Conservation (phyloP, 2,888 invertebrate genomes). For the Brachypalpus laphriformis region DNA sequence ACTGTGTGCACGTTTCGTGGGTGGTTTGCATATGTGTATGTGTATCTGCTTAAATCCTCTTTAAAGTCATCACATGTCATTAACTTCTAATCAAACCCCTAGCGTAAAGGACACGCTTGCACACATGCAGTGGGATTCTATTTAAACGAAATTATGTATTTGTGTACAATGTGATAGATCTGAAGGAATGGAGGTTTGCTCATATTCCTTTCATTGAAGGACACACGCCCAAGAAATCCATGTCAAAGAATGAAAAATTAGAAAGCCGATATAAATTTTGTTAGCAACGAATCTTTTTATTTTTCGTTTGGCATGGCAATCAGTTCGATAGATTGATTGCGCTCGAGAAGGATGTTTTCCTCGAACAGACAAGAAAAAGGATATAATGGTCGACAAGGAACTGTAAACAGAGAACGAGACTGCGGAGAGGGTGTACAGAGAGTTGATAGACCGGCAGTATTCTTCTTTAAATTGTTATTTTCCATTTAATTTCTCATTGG, state of each 20-base stretch:
- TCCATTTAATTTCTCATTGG: constrained; percentile 62
- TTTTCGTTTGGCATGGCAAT: constrained; percentile 1
- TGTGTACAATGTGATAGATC: background rate
- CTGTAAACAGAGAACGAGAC: background rate
- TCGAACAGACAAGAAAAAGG: background rate
- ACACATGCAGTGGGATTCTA: background rate
- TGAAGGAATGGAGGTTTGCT: background rate
- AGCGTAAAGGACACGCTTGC: constrained; percentile 13
- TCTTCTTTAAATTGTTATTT: constrained; percentile 48
- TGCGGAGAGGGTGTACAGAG: background rate
- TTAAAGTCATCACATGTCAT: constrained; percentile 64
- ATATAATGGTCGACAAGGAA: constrained; percentile 1
- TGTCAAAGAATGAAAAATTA: constrained; percentile 14
- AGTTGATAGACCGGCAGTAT: constrained; percentile 6
- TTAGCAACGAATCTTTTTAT: background rate
- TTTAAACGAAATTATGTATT: background rate
- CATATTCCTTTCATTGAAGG: constrained; percentile 22
- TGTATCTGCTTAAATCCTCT: constrained; percentile 35
- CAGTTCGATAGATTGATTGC: constrained; percentile 27
- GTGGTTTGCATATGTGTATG: background rate
- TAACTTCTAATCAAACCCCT: constrained; percentile 59
- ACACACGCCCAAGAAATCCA: background rate
- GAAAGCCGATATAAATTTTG: background rate
- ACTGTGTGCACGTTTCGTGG: constrained; percentile 15
- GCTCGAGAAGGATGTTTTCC: background rate